Conservation (phyloP, 2,113 vertebrate genomes). For the Poeciliopsis occidentalis region DNA sequence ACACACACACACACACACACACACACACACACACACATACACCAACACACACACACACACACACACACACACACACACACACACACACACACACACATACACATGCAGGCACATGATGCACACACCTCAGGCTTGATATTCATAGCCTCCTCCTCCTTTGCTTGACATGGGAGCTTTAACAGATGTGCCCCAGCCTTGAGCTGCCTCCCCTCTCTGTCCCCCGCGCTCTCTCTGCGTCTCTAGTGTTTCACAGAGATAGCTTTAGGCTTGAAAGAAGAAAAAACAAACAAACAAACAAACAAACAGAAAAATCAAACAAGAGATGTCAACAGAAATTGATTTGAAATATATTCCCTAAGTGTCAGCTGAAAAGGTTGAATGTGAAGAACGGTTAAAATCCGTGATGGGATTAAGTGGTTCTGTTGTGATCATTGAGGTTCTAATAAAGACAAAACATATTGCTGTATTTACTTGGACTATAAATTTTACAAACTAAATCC, state of each 20-base stretch:
- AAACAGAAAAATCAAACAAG: background rate
- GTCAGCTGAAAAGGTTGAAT: background rate
- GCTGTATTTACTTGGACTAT: background rate
- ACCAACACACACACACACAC: conserved; percentile 60
- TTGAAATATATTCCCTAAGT: conserved; percentile 3
- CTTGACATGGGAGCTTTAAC: conserved; percentile 79
- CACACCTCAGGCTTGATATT: conserved; percentile 78
- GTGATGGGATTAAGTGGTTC: background rate
- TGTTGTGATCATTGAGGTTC: background rate
- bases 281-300: background rate
- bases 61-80: conserved; percentile 66
- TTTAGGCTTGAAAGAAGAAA: conserved; percentile 12
- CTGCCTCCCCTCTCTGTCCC: conserved; percentile 31
- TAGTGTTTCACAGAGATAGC: conserved; percentile 45
- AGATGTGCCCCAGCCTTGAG: conserved; percentile 80
- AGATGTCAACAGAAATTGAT: conserved; percentile 27
- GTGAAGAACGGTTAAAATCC: background rate
- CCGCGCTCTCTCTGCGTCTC: conserved; percentile 10
- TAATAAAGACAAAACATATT: background rate
- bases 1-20: conserved; percentile 62
- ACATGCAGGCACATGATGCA: conserved; percentile 58
- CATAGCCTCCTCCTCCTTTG: conserved; percentile 74
- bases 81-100: conserved; percentile 62
- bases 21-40: conserved; percentile 57
- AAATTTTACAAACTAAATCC: background rate